Conservation (phyloP, 2,888 invertebrate species). For the Drosophila nigricruria region DNA sequence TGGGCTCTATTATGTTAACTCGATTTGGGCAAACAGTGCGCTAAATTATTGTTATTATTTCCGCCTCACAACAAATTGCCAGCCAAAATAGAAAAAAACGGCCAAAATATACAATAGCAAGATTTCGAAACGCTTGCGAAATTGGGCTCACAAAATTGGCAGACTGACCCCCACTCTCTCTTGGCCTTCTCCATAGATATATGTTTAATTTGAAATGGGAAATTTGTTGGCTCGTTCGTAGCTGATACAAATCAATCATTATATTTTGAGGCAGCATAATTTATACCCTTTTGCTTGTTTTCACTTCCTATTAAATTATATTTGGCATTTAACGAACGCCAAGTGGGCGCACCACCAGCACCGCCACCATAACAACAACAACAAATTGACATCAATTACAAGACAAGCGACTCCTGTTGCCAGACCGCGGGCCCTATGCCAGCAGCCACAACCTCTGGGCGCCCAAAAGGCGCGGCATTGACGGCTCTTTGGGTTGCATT, state of each 20-base stretch:
- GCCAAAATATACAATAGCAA: constrained; percentile 25
- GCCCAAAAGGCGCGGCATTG: constrained; percentile 67
- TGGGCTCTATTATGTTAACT: constrained; percentile 75
- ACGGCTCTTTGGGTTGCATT: constrained; percentile 67
- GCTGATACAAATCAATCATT: constrained; percentile 80
- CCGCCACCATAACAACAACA: constrained; percentile 29
- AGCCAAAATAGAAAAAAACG: constrained; percentile 47
- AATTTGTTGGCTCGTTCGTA: constrained; percentile 69
- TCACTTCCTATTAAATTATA: constrained; percentile 81
- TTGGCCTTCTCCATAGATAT: constrained; percentile 23
- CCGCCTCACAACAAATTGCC: constrained; percentile 64
- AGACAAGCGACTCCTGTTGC: constrained; percentile 72
- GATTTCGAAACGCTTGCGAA: constrained; percentile 50
- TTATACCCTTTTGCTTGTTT: constrained; percentile 80
- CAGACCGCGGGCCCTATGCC: constrained; percentile 29
- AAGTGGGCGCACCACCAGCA: constrained; percentile 62
- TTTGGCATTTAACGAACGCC: constrained; percentile 75
- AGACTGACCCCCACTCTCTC: constrained; percentile 12
- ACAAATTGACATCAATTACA: constrained; percentile 77
- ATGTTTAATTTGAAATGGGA: constrained; percentile 65
- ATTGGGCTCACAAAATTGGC: constrained; percentile 64
- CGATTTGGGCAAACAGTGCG: constrained; percentile 79
- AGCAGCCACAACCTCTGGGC: constrained; percentile 30
- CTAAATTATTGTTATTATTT: constrained; percentile 79
- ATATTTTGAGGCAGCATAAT: constrained; percentile 70